Base-by-base conservation (phyloP, 2,113 vertebrate genomes). In the Catharus fuscescens region DNA sequence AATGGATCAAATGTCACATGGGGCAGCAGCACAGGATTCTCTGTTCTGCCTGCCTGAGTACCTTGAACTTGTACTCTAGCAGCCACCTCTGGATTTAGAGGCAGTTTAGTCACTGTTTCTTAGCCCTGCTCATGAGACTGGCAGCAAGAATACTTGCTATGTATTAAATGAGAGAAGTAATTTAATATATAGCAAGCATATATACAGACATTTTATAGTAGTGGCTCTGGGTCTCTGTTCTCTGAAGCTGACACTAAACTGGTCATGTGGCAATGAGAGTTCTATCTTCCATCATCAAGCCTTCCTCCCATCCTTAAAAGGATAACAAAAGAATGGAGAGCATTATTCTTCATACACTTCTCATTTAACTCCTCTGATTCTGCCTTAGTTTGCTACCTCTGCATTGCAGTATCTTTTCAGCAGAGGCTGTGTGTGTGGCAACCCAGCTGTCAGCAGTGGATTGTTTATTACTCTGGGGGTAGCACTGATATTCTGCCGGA, bases 371-470 rank as follows among this genome's bases (percentile, higher is more conserved):
- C 4, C 42, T 90, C 36, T 61, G 71, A 53, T 88, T 67, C 36
- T 84, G 80, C 83, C 61, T 88, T 32, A n/a, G 9, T 65, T 92
- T 81, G 44, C 76, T 73, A 15, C 18, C 36, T 80, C 88, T 94
- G 86, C 81, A 82, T 81, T 95, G 93, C 89, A 80, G 78, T 72
- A 40, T 40, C 38, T 91, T 69, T 85, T 79, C 45, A 84, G 65
- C 44, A 79, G 85, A 65, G 50, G 29, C 56, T 83, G 78, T 18
- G 45, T 60, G 26, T 76, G 38, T 74, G 73, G 38, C 34, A 70
- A 2, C 9, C 44, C 44, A 53, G 50, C 65, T 87, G 80, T 54
- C 69, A 74, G 42, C 1, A 2, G 14, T 73, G 59, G n/a, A 4
- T 48, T 93, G 50, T 66, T 86, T 53, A 34, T 93, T 80, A 28